A percentile compares a stretch with the other conserved stretches of the same genome.
phyloP scores from a whole-genome alignment of 2,113 vertebrate genomes.

The Catharus bicknelli region DNA sequence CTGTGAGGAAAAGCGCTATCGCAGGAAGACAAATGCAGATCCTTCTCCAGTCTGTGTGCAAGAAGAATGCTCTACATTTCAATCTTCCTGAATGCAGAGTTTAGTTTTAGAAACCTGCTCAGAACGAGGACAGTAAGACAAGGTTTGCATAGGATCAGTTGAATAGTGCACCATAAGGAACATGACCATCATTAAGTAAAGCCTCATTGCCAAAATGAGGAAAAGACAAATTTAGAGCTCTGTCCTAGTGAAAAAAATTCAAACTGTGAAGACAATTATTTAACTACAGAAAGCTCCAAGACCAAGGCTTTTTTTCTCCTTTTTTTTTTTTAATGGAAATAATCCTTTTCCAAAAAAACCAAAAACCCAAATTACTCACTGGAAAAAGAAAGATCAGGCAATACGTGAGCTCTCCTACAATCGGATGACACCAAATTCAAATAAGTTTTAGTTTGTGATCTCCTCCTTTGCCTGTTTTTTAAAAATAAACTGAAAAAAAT shows the following conservation, averaged over 20 bases:
- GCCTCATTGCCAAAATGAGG: neutral
- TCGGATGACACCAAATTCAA: neutral
- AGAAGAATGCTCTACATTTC: neutral
- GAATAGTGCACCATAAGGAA: neutral
- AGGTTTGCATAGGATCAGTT: neutral
- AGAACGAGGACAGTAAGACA: neutral
- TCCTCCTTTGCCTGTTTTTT: neutral
- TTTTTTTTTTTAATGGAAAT: neutral
- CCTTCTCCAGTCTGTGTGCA: fast-evolving
- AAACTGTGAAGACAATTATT: neutral
- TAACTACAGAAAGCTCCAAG: neutral
- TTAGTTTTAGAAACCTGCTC: neutral
- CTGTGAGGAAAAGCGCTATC: neutral
- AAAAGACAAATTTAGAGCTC: neutral
- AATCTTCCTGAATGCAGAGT: neutral
- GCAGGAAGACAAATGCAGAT: neutral
- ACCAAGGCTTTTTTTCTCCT: neutral
- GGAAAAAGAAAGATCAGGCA: neutral
- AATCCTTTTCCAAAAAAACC: neutral
- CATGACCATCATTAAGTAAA: neutral
- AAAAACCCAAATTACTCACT: neutral
- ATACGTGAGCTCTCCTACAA: neutral
- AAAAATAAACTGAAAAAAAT: neutral
- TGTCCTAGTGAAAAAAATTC: neutral
- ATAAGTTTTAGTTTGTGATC: neutral